Evolutionary conservation across 2,113 vertebrate species (phyloP).

Genomic region (Odontophorus gujanensis): DNA sequence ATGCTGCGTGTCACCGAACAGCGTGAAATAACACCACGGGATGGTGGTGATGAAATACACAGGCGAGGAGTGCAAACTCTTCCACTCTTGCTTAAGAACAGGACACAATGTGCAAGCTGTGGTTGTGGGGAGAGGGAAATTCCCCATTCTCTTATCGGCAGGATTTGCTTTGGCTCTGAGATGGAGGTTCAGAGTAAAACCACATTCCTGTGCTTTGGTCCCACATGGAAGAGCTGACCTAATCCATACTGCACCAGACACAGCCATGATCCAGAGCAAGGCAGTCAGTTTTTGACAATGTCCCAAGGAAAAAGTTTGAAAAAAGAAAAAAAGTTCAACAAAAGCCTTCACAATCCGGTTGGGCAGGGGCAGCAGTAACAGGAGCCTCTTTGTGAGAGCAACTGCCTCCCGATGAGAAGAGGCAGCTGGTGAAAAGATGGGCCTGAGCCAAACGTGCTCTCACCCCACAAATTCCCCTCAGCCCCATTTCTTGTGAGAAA

Average conservation of each 20-base stretch:
- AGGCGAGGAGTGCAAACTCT: background rate
- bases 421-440: background rate
- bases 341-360: background rate
- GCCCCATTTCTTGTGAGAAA: accelerated
- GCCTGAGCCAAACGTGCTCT: background rate
- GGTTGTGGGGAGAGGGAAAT: accelerated
- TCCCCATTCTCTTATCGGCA: background rate
- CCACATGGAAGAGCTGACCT: background rate
- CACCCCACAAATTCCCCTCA: background rate
- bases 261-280: background rate
- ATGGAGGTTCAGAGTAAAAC: background rate
- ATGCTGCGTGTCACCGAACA: background rate
- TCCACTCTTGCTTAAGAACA: background rate
- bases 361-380: background rate
- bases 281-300: background rate
- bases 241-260: background rate
- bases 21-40: background rate
- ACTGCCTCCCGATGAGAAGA: background rate
- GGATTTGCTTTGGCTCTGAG: background rate
- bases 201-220: background rate
- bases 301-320: background rate
- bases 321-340: background rate
- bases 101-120: background rate
- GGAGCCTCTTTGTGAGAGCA: slow-evolving; percentile 43
- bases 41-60: background rate